Base-by-base conservation (phyloP, 1,140 invertebrate genomes). In the Brachionus rotundiformis region DNA sequence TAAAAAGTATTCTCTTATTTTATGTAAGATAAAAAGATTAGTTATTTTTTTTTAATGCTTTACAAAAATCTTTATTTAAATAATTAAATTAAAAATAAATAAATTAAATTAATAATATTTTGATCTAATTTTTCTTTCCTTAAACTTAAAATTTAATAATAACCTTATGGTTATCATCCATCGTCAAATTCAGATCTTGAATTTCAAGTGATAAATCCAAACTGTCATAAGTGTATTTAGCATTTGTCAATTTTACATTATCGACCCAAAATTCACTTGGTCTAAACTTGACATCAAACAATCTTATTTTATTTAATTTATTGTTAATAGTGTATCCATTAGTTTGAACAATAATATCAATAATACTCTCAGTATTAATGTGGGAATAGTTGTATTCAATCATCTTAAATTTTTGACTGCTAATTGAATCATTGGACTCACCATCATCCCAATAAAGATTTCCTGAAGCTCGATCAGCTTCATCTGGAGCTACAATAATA, bases 401-500 rank as follows among this genome's bases (percentile, higher is more conserved):
- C 13, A 79, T 10, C 3, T 29, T 79, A 27, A 25, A 79, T 25
- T 79, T 54, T 16, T 39, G 23, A 11, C 16, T 54, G 27, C 8
- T 10, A 41, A 79, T 79, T 8, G 47, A 59, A 27, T 79, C 76
- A 19, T 36, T 33, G 25, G 76, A 79, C 29, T 79, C 76, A 63
- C 83, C 83, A 71, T 83, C 83, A 81, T 83, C 83, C 83, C 83
- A 83, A 39, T 65, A 83, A 16, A 83, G 44, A 41, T 59, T 61
- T 27, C 83, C 83, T 8, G 4, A 29, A n/a, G 83, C 83, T 49
- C 44, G 36, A 10, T 63, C 31, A 33, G 16, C 11, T 47, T 75
- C 61, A 68, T 83, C 49, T 16, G 77, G 71, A 23, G 83, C 77
- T 29, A 82, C 61, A 23, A 82, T 49, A 27, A 83, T 23, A 29